Evolutionary conservation across 2,113 vertebrate genomes (phyloP), one percentile per base, ranked within the genome.

Genomic region (Talpa occidentalis): DNA sequence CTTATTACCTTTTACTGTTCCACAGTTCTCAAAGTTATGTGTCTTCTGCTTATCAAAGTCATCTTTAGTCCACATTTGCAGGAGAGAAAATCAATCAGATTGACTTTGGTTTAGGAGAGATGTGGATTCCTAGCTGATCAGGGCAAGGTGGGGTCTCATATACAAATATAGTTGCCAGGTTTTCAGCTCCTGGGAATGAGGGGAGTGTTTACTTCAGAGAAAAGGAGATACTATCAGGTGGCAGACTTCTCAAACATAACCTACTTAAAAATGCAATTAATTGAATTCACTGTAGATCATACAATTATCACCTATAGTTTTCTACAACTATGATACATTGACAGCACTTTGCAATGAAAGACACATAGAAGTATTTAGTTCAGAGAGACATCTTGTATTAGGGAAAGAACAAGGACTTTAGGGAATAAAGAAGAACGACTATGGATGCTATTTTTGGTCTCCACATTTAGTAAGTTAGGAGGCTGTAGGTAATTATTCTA

Each of bases 121-220:
- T 74, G 24, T 60, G 16, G 60, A 76, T 28, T 26, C 28, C 52
- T 90, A 22, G 14, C 11, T 79, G 37, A 30, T 14, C 19, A 74
- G 6, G 15, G 44, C 3, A 42, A 67, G 22, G 21, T 62, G 40
- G 35, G 3, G 11, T 81, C 24, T 95, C 35, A 4, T 11, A 2
- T 83, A 42, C 24, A 70, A 49, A 79, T 79, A 10, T 6, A n/a
- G 22, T 72, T 67, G 30, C 32, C 1, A 44, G 3, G 10, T 88
- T 93, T 90, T 56, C 35, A 91, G 82, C 70, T 96, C n/a, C 28
- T 26, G 24, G 37, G 49, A 79, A 94, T 70, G 12, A 70, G 28
- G 8, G 3, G 30, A 60, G 11, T 70, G 10, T 74, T 90, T 44
- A 16, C 47, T 90, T 90, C 47, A 91, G 54, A 78, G n/a, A 28